A percentile compares a stretch with the other conserved stretches of the same genome.
These are phyloP conservation scores for Cancer borealis DNA, from an alignment of 2,888 invertebrate genomes.

Conservation along the genomic window DNA sequence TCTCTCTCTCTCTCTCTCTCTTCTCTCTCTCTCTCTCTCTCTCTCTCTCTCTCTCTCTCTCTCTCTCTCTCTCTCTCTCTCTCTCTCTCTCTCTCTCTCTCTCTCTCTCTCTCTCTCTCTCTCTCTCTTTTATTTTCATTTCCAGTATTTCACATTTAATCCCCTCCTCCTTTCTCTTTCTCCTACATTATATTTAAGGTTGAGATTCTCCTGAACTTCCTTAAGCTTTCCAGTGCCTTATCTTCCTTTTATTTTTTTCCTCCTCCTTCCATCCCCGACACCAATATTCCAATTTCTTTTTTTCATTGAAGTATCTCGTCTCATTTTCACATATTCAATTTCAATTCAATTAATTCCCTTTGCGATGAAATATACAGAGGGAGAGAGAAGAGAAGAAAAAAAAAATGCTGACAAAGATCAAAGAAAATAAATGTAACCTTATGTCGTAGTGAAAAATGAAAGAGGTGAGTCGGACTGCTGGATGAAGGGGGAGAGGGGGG, in stretches of 20 bases:
- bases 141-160: not conserved
- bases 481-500: not conserved
- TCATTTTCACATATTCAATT: not conserved
- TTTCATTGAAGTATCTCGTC: not conserved
- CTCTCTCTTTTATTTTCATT: not conserved
- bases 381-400: not conserved
- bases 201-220: not conserved
- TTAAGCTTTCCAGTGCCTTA: not conserved
- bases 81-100: not conserved
- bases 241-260: not conserved
- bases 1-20: not conserved
- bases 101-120: not conserved
- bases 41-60: conserved; percentile 7
- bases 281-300: not conserved
- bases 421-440: too few relatives aligned
- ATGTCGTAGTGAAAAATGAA: too few relatives aligned
- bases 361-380: not conserved
- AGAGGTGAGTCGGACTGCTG: too few relatives aligned
- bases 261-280: not conserved
- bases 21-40: conserved; percentile 21
- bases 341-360: not conserved
- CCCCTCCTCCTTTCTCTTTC: not conserved
- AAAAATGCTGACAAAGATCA: not conserved
- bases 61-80: not conserved
- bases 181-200: not conserved